Conservation (phyloP, 2,113 vertebrate species). For the Plecotus auritus region DNA sequence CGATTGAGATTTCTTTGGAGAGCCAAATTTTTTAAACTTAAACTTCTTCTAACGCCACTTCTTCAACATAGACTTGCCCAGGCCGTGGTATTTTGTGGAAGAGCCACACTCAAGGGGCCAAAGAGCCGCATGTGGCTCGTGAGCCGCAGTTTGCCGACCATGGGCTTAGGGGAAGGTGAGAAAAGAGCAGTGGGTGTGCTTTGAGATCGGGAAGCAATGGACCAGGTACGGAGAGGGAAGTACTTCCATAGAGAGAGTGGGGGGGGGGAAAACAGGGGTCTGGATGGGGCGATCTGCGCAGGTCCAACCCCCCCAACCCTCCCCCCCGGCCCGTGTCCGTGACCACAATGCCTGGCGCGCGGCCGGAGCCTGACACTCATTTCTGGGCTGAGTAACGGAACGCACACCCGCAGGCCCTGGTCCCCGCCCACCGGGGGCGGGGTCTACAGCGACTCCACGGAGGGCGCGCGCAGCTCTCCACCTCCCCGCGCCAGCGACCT, state of each 20-base stretch:
- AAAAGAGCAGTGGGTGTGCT: neutral
- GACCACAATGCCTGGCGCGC: neutral
- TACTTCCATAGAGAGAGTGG: too few species aligned
- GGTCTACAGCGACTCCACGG: rapidly evolving
- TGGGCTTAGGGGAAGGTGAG: neutral
- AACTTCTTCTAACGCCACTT: too few species aligned
- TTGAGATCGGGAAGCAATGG: neutral
- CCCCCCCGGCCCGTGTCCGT: rapidly evolving
- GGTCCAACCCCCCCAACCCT: too few species aligned
- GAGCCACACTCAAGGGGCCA: too few species aligned
- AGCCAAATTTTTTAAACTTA: too few species aligned
- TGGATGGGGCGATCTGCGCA: neutral
- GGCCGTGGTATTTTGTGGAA: too few species aligned
- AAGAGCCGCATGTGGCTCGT: too few species aligned
- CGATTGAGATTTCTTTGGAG: too few species aligned
- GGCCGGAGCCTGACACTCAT: rapidly evolving
- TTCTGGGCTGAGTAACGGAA: neutral
- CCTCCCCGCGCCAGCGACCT: rapidly evolving
- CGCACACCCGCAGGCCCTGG: rapidly evolving
- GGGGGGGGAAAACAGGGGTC: too few species aligned
- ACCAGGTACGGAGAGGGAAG: neutral
- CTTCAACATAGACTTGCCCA: too few species aligned
- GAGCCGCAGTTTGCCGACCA: too few species aligned
- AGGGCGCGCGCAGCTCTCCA: rapidly evolving
- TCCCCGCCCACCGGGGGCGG: rapidly evolving